These are phyloP conservation scores for Tapera naevia DNA, from an alignment of 2,797 vertebrate species.

Conservation along the genomic window DNA sequence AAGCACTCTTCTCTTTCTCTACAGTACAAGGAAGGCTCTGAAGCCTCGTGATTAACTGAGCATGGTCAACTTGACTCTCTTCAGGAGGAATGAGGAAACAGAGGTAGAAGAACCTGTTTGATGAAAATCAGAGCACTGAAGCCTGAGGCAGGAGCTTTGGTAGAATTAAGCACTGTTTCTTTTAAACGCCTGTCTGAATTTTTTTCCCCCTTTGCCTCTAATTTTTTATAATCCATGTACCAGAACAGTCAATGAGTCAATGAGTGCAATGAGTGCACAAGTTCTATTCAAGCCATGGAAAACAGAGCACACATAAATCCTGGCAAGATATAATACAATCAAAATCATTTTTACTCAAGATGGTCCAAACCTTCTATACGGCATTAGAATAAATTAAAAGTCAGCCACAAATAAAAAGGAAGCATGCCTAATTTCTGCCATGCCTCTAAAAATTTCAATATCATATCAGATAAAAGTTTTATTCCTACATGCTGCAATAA, in stretches of 20 bases:
- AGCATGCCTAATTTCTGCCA: not conserved
- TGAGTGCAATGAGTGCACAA: not conserved
- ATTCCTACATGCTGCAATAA: not conserved
- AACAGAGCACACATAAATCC: not conserved
- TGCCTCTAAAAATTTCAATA: not conserved
- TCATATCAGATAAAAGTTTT: not conserved
- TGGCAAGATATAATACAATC: not conserved
- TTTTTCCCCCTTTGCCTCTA: not conserved
- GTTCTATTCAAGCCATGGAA: not conserved
- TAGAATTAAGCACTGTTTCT: conserved; percentile 28
- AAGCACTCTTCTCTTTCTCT: not conserved
- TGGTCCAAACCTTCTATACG: not conserved
- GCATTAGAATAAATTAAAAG: not conserved
- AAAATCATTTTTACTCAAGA: not conserved
- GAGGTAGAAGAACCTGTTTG: conserved; percentile 64
- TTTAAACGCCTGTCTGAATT: not conserved
- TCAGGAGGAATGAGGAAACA: conserved; percentile 58
- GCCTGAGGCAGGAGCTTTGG: conserved; percentile 24
- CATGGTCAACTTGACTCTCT: conserved; percentile 45
- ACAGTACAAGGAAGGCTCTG: not conserved
- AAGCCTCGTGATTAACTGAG: not conserved
- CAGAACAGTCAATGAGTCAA: not conserved
- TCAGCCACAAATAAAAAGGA: not conserved
- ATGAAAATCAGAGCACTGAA: conserved; percentile 28
- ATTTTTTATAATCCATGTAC: not conserved